A percentile compares a stretch with the other conserved stretches of the same genome.
These are phyloP conservation scores for Lithobates pipiens DNA, from an alignment of 2,797 vertebrate genomes.

Conservation along the genomic window DNA sequence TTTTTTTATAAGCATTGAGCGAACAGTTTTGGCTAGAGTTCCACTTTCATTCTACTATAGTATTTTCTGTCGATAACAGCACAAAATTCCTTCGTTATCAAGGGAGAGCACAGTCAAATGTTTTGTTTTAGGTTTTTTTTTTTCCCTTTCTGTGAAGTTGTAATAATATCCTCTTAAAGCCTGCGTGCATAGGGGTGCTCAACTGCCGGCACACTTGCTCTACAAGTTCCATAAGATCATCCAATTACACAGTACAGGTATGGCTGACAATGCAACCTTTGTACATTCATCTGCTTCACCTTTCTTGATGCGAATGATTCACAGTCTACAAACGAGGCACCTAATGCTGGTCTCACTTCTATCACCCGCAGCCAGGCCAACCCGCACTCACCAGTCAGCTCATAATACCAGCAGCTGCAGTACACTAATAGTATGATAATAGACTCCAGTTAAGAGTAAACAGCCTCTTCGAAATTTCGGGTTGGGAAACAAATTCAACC, in stretches of 20 bases:
- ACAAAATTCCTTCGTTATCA: neutral
- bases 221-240: slow-evolving; percentile 15
- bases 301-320: neutral
- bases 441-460: neutral
- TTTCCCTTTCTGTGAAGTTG: neutral
- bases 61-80: neutral
- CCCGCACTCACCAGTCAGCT: neutral
- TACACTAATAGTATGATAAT: neutral
- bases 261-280: slow-evolving; percentile 21
- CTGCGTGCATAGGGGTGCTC: neutral
- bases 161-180: neutral
- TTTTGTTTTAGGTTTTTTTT: neutral
- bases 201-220: neutral
- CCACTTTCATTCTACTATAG: neutral
- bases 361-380: neutral
- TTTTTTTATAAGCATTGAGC: no score
- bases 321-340: neutral
- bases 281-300: neutral
- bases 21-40: no score
- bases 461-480: neutral
- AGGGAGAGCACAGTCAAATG: neutral
- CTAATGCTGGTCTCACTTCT: neutral
- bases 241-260: neutral
- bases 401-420: neutral
- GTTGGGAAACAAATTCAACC: neutral